phyloP scores from a whole-genome alignment of 2,113 vertebrate species.

The Anarhynchus alexandrinus region DNA sequence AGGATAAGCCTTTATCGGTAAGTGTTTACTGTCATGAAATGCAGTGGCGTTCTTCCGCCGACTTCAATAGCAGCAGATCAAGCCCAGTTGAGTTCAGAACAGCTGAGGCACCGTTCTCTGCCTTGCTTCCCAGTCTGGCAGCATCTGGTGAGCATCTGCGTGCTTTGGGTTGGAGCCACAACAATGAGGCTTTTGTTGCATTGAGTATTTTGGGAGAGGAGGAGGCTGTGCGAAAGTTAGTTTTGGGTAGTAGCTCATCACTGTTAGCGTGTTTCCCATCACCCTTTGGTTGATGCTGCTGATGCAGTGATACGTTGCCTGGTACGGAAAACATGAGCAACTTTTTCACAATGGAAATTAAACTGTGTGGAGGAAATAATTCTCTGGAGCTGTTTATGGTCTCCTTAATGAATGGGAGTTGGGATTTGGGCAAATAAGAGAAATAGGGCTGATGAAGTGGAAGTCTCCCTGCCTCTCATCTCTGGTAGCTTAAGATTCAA shows the following conservation, averaged over 20 bases:
- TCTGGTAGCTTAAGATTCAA: not conserved
- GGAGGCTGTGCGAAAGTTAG: not conserved
- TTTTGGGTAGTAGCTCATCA: not conserved
- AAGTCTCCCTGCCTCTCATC: not conserved
- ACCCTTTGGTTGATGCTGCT: not conserved
- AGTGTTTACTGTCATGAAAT: not conserved
- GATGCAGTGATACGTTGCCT: not conserved
- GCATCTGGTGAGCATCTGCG: conserved; percentile 31
- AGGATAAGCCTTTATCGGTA: not conserved
- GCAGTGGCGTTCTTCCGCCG: accelerated
- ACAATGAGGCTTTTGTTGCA: not conserved
- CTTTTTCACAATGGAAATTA: not conserved
- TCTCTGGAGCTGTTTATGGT: not conserved
- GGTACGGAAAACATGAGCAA: not conserved
- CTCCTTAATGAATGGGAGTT: not conserved
- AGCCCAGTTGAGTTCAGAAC: not conserved
- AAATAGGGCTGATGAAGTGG: not conserved
- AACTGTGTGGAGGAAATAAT: not conserved
- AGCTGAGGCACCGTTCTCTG: not conserved
- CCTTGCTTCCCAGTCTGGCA: not conserved
- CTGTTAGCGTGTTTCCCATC: not conserved
- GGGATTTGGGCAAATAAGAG: not conserved
- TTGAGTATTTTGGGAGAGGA: not conserved
- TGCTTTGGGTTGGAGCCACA: not conserved
- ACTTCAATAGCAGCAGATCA: not conserved